Percentiles rank a stretch among this genome's conserved stretches.
phyloP scores from a whole-genome alignment of 2,113 vertebrate species.

The Mirza zaza region DNA sequence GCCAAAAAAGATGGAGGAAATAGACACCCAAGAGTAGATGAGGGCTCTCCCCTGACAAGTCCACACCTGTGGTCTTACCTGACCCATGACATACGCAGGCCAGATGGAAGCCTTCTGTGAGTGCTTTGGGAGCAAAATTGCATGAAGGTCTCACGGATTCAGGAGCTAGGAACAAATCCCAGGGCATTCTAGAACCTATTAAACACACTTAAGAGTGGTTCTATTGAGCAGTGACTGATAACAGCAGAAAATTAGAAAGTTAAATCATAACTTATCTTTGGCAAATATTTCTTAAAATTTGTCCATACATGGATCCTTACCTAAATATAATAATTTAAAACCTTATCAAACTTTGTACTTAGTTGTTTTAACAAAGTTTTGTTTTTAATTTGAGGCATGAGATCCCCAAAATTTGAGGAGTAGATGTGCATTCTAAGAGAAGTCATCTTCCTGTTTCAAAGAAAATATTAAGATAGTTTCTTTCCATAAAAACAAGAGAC shows the following conservation, averaged over 20 bases:
- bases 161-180: not conserved
- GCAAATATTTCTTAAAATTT: not conserved
- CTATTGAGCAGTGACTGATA: not conserved
- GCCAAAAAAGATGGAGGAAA: not conserved
- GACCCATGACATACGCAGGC: not conserved
- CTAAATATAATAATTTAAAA: constrained; percentile 40
- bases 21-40: not conserved
- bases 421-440: not conserved
- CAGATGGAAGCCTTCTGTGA: not conserved
- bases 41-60: not conserved
- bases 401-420: not conserved
- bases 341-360: not conserved
- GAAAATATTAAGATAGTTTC: not conserved
- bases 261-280: not conserved
- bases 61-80: not conserved
- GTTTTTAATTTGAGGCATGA: not conserved
- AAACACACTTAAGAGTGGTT: not conserved
- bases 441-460: not conserved
- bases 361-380: constrained; percentile 8
- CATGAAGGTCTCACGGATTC: not conserved
- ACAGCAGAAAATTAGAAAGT: constrained; percentile 8
- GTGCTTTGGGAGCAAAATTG: not conserved
- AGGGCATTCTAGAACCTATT: not conserved
- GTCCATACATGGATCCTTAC: not conserved
- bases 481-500: constrained; percentile 6